Percentiles rank a stretch among this genome's conserved stretches.
Conservation (phyloP, 2,797 vertebrate species). For the Micrastur ruficollis region DNA sequence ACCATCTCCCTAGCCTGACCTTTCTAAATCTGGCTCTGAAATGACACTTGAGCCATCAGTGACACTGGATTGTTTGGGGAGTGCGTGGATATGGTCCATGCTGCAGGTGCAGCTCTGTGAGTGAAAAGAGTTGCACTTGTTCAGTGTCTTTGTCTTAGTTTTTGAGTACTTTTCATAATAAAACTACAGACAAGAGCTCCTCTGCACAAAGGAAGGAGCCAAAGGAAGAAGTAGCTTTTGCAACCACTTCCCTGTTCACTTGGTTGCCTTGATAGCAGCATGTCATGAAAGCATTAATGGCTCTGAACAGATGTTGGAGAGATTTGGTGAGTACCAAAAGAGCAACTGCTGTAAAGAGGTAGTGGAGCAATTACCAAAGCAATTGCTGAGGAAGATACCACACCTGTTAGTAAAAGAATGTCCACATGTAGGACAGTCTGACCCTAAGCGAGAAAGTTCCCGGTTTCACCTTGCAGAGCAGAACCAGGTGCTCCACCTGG, state of each 20-base stretch:
- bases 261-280: not conserved
- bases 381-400: not conserved
- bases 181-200: not conserved
- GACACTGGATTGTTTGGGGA: not conserved
- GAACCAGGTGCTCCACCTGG: not conserved
- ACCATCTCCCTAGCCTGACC: not conserved
- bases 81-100: fast-evolving
- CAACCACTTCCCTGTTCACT: not conserved
- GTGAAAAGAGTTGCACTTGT: fast-evolving
- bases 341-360: not conserved
- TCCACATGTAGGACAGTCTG: not conserved
- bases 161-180: not conserved
- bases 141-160: not conserved
- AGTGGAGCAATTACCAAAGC: not conserved
- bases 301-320: not conserved
- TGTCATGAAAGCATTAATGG: not conserved
- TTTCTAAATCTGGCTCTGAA: not conserved
- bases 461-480: not conserved
- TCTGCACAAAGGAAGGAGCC: not conserved
- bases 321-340: not conserved
- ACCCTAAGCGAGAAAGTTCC: not conserved
- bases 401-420: not conserved
- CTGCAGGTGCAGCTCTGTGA: not conserved
- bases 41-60: not conserved
- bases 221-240: not conserved